Evolutionary conservation across 1,140 invertebrate species (phyloP).

Genomic region (Bactericera cockerelli): DNA sequence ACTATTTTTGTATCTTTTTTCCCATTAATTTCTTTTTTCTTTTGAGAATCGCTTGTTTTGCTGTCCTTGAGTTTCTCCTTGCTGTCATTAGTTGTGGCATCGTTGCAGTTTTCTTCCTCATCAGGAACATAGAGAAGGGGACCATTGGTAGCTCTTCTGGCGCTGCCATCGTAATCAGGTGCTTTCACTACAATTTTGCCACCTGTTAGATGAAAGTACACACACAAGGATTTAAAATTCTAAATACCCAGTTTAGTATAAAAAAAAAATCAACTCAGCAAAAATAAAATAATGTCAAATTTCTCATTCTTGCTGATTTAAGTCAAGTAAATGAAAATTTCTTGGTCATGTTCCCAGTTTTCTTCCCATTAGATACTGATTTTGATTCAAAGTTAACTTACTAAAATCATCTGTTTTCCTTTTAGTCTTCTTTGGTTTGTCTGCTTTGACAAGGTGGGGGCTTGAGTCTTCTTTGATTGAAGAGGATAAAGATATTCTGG

Average conservation of each 20-base stretch:
- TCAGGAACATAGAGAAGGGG: background rate
- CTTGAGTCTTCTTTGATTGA: conserved; percentile 27
- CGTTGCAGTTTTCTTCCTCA: conserved; percentile 13
- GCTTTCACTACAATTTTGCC: conserved; percentile 27
- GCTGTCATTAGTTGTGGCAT: conserved; percentile 8
- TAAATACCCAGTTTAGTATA: no score
- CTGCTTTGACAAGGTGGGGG: background rate
- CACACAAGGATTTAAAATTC: no score
- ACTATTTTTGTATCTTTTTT: no score
- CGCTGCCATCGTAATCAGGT: conserved; percentile 21
- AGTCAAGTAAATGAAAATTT: no score
- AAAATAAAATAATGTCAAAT: no score
- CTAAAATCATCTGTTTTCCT: conserved; percentile 9
- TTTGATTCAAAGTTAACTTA: no score
- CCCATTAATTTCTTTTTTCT: no score
- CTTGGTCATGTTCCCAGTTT: no score
- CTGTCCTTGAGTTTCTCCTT: background rate
- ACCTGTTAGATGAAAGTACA: conserved; percentile 18
- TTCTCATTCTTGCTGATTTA: no score
- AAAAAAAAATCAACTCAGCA: no score
- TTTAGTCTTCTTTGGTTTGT: background rate
- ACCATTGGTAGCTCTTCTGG: background rate
- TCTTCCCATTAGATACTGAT: no score
- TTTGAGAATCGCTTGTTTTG: background rate
- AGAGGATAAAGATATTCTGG: conserved; percentile 18